A percentile compares a stretch with the other conserved stretches of the same genome.
These are phyloP conservation scores for Muschampia staudingeri DNA, from an alignment of 2,888 invertebrate genomes.

Conservation along the genomic window DNA sequence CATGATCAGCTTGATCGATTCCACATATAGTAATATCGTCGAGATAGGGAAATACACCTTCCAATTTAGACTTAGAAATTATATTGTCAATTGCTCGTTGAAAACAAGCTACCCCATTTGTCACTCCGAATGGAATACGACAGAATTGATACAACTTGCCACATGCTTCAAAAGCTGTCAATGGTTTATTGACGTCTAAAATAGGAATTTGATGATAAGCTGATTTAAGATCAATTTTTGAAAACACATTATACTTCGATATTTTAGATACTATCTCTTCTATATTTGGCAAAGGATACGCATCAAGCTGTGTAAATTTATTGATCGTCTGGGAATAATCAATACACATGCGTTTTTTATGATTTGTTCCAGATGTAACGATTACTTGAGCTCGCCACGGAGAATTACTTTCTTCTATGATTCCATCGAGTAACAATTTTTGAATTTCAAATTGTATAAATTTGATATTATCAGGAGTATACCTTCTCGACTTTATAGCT, in stretches of 20 bases:
- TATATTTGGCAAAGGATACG: conserved; percentile 31
- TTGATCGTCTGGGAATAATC: conserved; percentile 30
- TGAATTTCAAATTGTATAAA: background rate
- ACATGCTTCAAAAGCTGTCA: conserved; percentile 20
- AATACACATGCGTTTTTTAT: conserved; percentile 31
- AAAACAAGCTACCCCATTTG: conserved; percentile 25
- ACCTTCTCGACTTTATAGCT: background rate
- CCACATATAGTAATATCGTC: conserved; percentile 7
- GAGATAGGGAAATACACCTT: background rate
- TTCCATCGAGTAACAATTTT: background rate
- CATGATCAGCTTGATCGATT: background rate
- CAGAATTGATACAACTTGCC: background rate
- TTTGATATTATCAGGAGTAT: background rate
- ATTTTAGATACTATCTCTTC: conserved; percentile 23
- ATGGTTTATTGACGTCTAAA: background rate
- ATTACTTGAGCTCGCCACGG: conserved; percentile 16
- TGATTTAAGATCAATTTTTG: conserved; percentile 24
- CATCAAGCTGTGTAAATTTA: conserved; percentile 31
- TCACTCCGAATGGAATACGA: conserved; percentile 23
- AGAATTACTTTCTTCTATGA: conserved; percentile 12
- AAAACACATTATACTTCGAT: conserved; percentile 25
- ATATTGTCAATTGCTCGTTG: conserved; percentile 22
- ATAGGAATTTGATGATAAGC: background rate
- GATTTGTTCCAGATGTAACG: conserved; percentile 7
- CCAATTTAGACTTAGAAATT: background rate